phyloP scores from a whole-genome alignment of 2,797 vertebrate species.

The Gobionotothen gibberifrons region DNA sequence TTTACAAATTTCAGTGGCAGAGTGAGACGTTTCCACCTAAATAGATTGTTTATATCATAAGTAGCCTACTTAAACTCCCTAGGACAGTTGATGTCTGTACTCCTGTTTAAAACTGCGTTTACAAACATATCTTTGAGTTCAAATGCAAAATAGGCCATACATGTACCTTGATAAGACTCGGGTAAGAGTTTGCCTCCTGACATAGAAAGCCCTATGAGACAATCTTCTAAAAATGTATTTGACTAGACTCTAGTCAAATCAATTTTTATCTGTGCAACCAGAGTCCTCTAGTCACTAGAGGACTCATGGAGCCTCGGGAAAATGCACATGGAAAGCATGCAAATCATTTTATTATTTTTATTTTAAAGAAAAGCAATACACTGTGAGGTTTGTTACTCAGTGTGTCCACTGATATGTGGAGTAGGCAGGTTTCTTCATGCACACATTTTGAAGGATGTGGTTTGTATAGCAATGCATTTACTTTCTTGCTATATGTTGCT shows the following conservation, averaged over 20 bases:
- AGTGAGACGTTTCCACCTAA: slow-evolving; percentile 4
- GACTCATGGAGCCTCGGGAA: slow-evolving; percentile 4
- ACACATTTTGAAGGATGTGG: slow-evolving; percentile 49
- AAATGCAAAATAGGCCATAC: slow-evolving; percentile 38
- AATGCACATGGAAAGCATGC: slow-evolving; percentile 21
- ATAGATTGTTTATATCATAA: not conserved
- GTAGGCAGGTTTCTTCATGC: slow-evolving; percentile 3
- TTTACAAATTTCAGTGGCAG: not conserved
- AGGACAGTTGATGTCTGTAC: not conserved
- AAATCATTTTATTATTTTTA: slow-evolving; percentile 19
- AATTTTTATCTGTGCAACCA: too few relatives aligned
- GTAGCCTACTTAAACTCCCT: not conserved
- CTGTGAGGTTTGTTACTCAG: not conserved
- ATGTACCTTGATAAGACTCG: slow-evolving; percentile 36
- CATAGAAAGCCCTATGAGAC: slow-evolving; percentile 12
- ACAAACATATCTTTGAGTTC: slow-evolving; percentile 18
- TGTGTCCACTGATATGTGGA: not conserved
- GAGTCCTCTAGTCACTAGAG: too few relatives aligned
- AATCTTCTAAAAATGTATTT: not conserved
- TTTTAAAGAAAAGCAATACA: slow-evolving; percentile 11
- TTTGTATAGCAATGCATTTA: slow-evolving; percentile 17
- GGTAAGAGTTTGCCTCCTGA: slow-evolving; percentile 11
- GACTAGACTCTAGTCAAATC: too few relatives aligned
- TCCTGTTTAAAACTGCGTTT: not conserved
- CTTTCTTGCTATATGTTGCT: not conserved